A percentile compares a stretch with the other conserved stretches of the same genome.
These are phyloP conservation scores for Pelochelys cantorii DNA, from an alignment of 2,797 vertebrate species.

Conservation along the genomic window DNA sequence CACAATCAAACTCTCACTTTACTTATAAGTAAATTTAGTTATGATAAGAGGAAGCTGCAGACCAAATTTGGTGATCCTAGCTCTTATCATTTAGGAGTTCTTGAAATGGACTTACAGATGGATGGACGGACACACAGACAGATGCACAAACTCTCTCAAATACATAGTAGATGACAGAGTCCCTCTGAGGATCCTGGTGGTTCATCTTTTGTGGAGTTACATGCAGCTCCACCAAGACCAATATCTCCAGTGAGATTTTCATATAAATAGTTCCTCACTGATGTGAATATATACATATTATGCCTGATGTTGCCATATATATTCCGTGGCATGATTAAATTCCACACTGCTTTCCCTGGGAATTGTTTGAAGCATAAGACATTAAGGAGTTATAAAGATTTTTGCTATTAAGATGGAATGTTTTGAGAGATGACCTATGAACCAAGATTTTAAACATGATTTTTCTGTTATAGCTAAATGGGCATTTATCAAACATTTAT, in stretches of 20 bases:
- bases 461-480: constrained; percentile 67
- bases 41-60: no score
- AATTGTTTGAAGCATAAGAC: constrained; percentile 25
- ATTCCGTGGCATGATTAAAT: constrained; percentile 22
- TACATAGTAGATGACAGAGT: not conserved
- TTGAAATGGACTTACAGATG: no score
- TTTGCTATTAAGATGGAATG: constrained; percentile 48
- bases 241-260: constrained; percentile 37
- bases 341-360: constrained; percentile 32
- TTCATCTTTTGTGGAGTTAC: constrained; percentile 27
- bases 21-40: no score
- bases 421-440: constrained; percentile 65
- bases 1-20: no score
- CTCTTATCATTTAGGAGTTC: no score
- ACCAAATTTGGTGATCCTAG: no score
- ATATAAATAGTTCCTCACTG: constrained; percentile 9
- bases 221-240: constrained; percentile 24
- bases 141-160: no score
- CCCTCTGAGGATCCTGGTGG: not conserved
- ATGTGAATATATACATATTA: constrained; percentile 24
- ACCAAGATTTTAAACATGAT: constrained; percentile 54
- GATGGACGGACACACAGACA: no score
- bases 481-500: constrained; percentile 71
- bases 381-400: constrained; percentile 44
- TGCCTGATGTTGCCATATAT: constrained; percentile 36